A percentile compares a stretch with the other conserved stretches of the same genome.
phyloP scores from a whole-genome alignment of 2,888 invertebrate species.

The Oconnorella tubifera region DNA sequence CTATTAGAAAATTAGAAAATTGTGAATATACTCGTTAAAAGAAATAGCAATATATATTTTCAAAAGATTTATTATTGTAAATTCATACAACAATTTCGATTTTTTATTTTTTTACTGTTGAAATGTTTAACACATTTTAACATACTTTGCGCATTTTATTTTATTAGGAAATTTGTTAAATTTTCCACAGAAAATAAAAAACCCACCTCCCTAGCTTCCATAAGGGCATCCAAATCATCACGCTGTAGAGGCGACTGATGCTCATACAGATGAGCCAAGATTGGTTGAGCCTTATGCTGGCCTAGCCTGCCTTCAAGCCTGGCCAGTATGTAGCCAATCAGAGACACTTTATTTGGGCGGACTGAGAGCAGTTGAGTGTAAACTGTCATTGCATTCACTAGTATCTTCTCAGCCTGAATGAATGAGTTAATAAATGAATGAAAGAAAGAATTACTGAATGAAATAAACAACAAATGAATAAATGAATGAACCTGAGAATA shows the following conservation, averaged over 20 bases:
- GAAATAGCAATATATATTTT: not conserved
- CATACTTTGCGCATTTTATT: too few relatives aligned
- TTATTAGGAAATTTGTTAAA: too few relatives aligned
- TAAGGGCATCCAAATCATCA: not conserved
- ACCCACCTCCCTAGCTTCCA: not conserved
- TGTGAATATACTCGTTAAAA: not conserved
- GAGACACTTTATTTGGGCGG: conserved; percentile 45
- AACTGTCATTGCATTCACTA: conserved; percentile 44
- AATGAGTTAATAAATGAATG: too few relatives aligned
- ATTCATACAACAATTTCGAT: not conserved
- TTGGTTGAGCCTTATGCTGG: not conserved
- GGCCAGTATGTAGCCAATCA: conserved; percentile 42
- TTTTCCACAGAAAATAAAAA: not conserved
- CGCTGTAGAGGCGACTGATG: not conserved
- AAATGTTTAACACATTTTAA: too few relatives aligned
- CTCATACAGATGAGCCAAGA: too few relatives aligned
- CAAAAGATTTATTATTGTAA: not conserved
- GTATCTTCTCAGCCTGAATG: conserved; percentile 44
- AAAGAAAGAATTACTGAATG: too few relatives aligned
- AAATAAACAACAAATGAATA: too few relatives aligned
- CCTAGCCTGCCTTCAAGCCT: conserved; percentile 43
- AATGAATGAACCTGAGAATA: too few relatives aligned
- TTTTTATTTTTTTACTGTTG: too few relatives aligned
- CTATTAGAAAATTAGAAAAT: not conserved
- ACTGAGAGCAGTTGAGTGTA: conserved; percentile 42